Evolutionary conservation across 2,888 invertebrate species (phyloP), one percentile per base, ranked within the genome.

Genomic region (Oligia strigilis): DNA sequence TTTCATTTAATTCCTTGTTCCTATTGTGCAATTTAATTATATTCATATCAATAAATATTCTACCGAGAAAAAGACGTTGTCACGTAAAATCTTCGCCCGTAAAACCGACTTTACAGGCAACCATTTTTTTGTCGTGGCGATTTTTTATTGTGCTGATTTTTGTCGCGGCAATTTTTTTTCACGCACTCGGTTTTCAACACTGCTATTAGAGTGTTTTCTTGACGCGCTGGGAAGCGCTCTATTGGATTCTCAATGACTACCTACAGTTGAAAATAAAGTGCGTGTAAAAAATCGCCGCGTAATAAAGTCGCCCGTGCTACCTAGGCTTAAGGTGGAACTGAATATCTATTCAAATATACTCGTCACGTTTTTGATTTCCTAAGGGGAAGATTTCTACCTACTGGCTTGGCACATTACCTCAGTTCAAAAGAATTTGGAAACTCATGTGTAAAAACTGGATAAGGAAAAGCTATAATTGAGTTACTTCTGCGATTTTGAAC

Each of bases 331-430:
- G 5, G 4, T 49, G 11, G 29, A 64, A 36, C 23, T 72, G 81
- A 78, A 62, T n/a, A 36, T 19, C 36, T 81, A 19, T 81, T 62
- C 36, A n/a, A 36, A 78, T 70, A 79, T 65, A 49, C 55, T 81
- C 19, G 40, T 65, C 74, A 81, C 82, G 58, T 58, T 58, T 82
- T 73, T 65, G 13, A 58, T 81, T 81, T 49, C 36, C 36, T 17
- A 5, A 13, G n/a, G 72, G n/a, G 55, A 36, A 52, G 46, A 14
- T 19, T 43, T 19, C 52, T n/a, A 9, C 13, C 29, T n/a, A 4
- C 8, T 29, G 40, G 4, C n/a, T 23, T 23, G 58, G 3, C 78
- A 36, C 36, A 36, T 36, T 43, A 52, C 36, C 36, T 36, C 14
- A 19, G 5, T 58, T 65, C 5, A 40, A 72, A 69, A 40, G 2